Base-by-base conservation (phyloP, 2,797 vertebrate species). In the Luscinia luscinia region DNA sequence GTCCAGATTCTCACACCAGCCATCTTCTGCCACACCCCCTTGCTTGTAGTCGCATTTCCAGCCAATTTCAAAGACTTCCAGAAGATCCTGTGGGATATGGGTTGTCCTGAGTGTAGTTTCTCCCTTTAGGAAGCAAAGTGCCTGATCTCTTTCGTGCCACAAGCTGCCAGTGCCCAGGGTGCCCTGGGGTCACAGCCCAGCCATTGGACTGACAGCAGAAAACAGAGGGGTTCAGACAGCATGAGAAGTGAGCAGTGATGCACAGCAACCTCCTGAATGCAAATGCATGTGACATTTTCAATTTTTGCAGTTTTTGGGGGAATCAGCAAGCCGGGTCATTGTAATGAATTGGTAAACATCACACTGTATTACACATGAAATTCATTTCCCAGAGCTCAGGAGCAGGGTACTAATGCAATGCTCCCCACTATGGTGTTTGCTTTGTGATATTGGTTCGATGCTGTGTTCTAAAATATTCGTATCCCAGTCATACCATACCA, bases 201-300 rank as follows among this genome's bases (percentile, higher is more conserved):
- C 89, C 66, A 15, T 62, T 52, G 89, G 59, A 45, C 45, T 94
- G 86, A 51, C 80, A 83, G 89, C 52, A 86, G 57, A 78, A 76
- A 90, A 9, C 59, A 89, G 45, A 32, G 45, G 67, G 73, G 80
- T 95, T 97, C 92, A 96, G 90, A 93, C 95, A 97, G 95, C 78
- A 20, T 32, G 70, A 83, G 90, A 49, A 78, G 84, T 72, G 92
- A 79, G 89, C 95, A 84, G 95, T 68, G 82, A 96, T 90, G 84
- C 57, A n/a, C 40, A 79, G 91, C 83, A 83, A 95, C 90, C 90
- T 94, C 86, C 64, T 75, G 92, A 96, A 96, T 97, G 94, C 95
- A 97, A 97, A 97, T 94, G 26, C 10, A 7, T 89, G 72, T 93
- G 96, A 92, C 92, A 91, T 97, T 97, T 95, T 94, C 91, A 92